A percentile compares a stretch with the other conserved stretches of the same genome.
phyloP scores from a whole-genome alignment of 2,113 vertebrate species.

The Nasalis larvatus region DNA sequence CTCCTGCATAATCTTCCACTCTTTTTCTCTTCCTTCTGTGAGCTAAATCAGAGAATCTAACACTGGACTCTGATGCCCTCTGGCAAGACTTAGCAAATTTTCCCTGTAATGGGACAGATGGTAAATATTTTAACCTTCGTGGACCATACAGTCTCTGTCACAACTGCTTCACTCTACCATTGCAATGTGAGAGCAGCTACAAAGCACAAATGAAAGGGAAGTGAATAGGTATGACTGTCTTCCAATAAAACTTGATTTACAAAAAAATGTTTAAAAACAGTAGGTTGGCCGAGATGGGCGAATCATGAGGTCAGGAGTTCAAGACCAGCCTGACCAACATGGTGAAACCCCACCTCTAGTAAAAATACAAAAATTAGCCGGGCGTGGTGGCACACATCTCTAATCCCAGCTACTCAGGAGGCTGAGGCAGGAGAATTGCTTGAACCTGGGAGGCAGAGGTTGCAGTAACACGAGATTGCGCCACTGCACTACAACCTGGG shows the following conservation, averaged over 20 bases:
- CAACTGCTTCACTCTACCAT: not conserved
- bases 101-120: not conserved
- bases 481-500: no score
- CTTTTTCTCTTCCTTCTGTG: not conserved
- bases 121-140: not conserved
- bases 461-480: no score
- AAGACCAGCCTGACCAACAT: no score
- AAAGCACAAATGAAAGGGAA: not conserved
- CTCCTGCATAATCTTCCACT: not conserved
- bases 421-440: no score
- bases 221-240: not conserved
- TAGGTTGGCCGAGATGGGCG: not conserved
- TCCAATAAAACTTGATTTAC: conserved; percentile 3
- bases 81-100: not conserved
- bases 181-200: not conserved
- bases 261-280: not conserved
- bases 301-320: no score
- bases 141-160: not conserved
- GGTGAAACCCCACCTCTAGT: no score
- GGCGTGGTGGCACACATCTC: no score
- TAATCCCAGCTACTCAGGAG: no score
- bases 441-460: no score
- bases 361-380: no score
- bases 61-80: not conserved
- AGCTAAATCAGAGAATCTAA: not conserved